These are phyloP conservation scores for Alloscopus bannaensis DNA, from an alignment of 2,888 invertebrate genomes.

Conservation along the genomic window DNA sequence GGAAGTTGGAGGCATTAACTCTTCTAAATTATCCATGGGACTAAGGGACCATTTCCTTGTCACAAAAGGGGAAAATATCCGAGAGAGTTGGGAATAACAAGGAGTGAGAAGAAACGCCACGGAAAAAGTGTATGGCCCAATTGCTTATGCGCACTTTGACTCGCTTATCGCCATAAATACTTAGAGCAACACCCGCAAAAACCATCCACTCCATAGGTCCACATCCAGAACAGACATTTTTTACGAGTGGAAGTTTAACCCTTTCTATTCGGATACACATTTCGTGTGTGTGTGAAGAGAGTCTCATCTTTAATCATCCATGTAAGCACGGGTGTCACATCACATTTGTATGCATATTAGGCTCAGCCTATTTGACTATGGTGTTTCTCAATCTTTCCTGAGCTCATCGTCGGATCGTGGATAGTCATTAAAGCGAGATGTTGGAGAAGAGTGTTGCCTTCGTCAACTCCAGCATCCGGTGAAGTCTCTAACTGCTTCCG, in stretches of 20 bases:
- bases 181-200: constrained; percentile 18
- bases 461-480: no score
- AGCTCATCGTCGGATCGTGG: no score
- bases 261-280: constrained; percentile 21
- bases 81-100: no score
- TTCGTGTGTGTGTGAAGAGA: no score
- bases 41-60: constrained; percentile 65
- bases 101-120: no score
- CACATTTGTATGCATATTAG: constrained; percentile 56
- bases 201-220: neutral
- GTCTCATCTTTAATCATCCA: constrained; percentile 54
- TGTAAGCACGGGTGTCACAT: constrained; percentile 55
- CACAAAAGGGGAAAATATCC: constrained; percentile 60
- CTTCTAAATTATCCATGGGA: constrained; percentile 65
- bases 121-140: no score
- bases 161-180: constrained; percentile 42
- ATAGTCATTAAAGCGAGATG: no score
- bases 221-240: constrained; percentile 6
- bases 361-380: no score
- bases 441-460: no score
- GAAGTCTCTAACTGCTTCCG: no score
- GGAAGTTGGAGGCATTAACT: constrained; percentile 64
- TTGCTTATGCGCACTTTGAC: constrained; percentile 60
- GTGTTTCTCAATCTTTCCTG: no score
- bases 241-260: constrained; percentile 43